Conservation (phyloP, 2,888 invertebrate species). For the Apomyelois bistriatella region DNA sequence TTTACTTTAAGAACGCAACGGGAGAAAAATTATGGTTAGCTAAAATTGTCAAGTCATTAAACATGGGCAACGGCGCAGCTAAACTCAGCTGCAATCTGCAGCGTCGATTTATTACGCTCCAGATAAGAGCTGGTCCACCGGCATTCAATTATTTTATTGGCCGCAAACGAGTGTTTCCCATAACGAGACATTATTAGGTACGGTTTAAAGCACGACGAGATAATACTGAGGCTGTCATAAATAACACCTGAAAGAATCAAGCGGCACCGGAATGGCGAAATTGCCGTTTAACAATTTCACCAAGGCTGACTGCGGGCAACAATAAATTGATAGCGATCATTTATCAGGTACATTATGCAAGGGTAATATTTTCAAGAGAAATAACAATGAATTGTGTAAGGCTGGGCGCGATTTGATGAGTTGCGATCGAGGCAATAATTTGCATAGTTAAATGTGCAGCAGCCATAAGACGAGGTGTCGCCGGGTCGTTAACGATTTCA, state of each 20-base stretch:
- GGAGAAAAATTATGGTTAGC: slow-evolving; percentile 36
- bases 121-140: slow-evolving; percentile 49
- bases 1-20: background rate
- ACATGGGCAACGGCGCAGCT: slow-evolving; percentile 31
- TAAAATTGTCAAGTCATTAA: slow-evolving; percentile 61
- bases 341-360: slow-evolving; percentile 32
- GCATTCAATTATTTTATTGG: slow-evolving; percentile 45
- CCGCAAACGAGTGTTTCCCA: slow-evolving; percentile 37
- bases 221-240: slow-evolving; percentile 25
- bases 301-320: slow-evolving; percentile 24
- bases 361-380: slow-evolving; percentile 32
- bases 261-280: slow-evolving; percentile 23
- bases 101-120: slow-evolving; percentile 55
- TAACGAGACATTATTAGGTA: slow-evolving; percentile 35
- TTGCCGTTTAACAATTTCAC: slow-evolving; percentile 25
- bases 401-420: slow-evolving; percentile 18
- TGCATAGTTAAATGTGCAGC: slow-evolving; percentile 45
- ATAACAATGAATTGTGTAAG: slow-evolving; percentile 36
- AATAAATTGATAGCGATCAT: slow-evolving; percentile 31
- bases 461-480: slow-evolving; percentile 50
- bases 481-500: slow-evolving; percentile 48
- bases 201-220: slow-evolving; percentile 20
- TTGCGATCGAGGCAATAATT: slow-evolving; percentile 32
- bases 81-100: slow-evolving; percentile 46
- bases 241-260: slow-evolving; percentile 28